Evolutionary conservation across 2,797 vertebrate genomes (phyloP), one percentile per base, ranked within the genome.

Genomic region (Notoglanidium macrostoma): DNA sequence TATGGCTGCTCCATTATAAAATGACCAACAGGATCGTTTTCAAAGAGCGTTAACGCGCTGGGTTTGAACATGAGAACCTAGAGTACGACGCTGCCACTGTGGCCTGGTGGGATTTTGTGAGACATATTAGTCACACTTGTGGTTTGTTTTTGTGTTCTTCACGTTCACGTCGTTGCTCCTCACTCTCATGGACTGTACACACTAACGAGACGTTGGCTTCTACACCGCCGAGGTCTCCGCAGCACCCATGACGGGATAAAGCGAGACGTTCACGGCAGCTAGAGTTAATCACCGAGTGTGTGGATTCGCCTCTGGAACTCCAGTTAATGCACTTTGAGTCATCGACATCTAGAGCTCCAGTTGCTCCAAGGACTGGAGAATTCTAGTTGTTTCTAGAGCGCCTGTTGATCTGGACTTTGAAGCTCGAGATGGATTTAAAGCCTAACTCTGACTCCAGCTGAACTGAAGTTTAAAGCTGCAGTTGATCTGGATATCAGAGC

Each of bases 1-100:
- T 81, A 65, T 32, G 19, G 32, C 59, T 82, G 55, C 84, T 73
- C 46, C 11, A 51, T 84, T 70, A 80, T 89, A 88, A 85, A 89
- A 81, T 65, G 3, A 61, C 57, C 57, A 9, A 23, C 10, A 23
- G 57, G 77, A 88, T 85, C 57, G 1, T 35, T 90, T 90, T 88
- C 85, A 88, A 86, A 88, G 57, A 23, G n/a, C 10, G n/a, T 57
- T 76, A 83, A 89, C 59, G 72, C 32, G 5, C 74, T 2, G 68
- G 44, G 2, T 57, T 82, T 63, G 26, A 51, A 35, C 23, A 12
- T n/a, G n/a, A 46, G 68, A 67, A 26, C 7, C 32, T 35, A 26
- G 23, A 83, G 63, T 14, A 1, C 12, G 5, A 55, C 12, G 11
- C 12, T 0, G 2, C 5, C 26, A 5, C 46, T 68, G 72, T 84